These are phyloP conservation scores for Pollachius pollachius DNA, from an alignment of 2,113 vertebrate species.

Conservation along the genomic window DNA sequence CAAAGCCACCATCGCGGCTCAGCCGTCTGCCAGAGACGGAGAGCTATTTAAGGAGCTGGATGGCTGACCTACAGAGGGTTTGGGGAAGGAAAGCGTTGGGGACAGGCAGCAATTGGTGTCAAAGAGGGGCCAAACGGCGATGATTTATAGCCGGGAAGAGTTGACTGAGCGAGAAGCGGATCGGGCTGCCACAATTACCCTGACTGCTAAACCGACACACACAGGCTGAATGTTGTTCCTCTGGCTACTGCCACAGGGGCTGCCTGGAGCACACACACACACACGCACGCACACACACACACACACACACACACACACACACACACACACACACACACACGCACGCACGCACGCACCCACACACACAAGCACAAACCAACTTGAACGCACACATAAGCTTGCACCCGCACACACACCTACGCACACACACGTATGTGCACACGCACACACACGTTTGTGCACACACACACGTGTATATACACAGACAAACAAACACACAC, in stretches of 20 bases:
- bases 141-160: conserved; percentile 80
- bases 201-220: conserved; percentile 47
- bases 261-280: conserved; percentile 23
- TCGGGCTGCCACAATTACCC: conserved; percentile 74
- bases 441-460: not conserved
- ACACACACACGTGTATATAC: not conserved
- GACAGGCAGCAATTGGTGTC: conserved; percentile 66
- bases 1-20: not conserved
- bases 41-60: conserved; percentile 57
- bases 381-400: too few relatives aligned
- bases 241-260: conserved; percentile 24
- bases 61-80: conserved; percentile 62
- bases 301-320: conserved; percentile 18
- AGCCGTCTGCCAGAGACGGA: conserved; percentile 54
- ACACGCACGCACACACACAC: conserved; percentile 10
- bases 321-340: not conserved
- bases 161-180: conserved; percentile 72
- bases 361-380: not conserved
- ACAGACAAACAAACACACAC: not conserved
- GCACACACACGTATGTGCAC: conserved; percentile 9
- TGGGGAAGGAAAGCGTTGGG: conserved; percentile 54
- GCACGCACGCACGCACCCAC: not conserved
- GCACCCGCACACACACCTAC: not conserved
- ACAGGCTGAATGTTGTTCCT: conserved; percentile 71
- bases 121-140: conserved; percentile 65